A percentile compares a stretch with the other conserved stretches of the same genome.
These are phyloP conservation scores for Metopolophium dirhodum DNA, from an alignment of 1,140 invertebrate genomes.

Conservation along the genomic window DNA sequence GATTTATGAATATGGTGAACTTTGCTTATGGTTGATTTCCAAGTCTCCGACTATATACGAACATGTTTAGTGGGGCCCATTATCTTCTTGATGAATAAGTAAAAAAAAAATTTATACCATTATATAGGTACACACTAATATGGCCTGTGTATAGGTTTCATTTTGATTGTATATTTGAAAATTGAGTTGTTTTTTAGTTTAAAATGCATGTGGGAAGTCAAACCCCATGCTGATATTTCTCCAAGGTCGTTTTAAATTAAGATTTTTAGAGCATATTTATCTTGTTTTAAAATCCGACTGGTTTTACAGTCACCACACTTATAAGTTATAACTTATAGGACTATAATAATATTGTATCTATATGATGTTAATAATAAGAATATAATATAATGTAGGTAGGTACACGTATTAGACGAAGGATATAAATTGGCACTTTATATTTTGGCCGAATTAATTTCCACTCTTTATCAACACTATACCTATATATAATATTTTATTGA, in stretches of 20 bases:
- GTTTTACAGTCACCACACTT: background rate
- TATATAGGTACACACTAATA: background rate
- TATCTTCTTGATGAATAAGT: no score
- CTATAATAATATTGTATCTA: background rate
- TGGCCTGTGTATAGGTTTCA: no score
- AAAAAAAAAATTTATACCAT: no score
- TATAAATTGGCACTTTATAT: background rate
- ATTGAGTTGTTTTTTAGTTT: background rate
- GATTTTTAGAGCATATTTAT: background rate
- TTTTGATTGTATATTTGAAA: background rate
- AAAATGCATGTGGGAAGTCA: background rate
- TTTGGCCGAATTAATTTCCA: background rate
- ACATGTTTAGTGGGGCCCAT: no score
- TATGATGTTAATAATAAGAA: background rate
- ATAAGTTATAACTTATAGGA: no score
- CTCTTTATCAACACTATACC: background rate
- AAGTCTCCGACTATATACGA: background rate
- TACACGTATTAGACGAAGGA: background rate
- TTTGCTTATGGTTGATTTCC: background rate
- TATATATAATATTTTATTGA: no score
- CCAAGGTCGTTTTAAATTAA: background rate
- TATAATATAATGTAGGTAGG: no score
- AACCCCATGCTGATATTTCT: background rate
- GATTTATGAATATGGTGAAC: background rate
- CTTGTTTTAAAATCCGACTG: background rate